phyloP scores from a whole-genome alignment of 2,888 invertebrate genomes.

The Bhutanitis thaidina region DNA sequence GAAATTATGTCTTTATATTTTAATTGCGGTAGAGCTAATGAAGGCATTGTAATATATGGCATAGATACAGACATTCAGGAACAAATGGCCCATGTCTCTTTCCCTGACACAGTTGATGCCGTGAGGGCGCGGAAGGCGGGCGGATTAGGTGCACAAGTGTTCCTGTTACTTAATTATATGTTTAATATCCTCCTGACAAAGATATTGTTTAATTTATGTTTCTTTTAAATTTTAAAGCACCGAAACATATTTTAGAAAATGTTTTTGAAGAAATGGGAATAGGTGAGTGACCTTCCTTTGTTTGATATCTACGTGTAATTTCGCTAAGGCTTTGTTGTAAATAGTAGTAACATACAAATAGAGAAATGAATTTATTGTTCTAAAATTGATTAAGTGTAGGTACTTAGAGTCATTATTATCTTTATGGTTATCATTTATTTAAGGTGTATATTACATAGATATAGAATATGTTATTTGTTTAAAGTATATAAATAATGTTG shows the following conservation, averaged over 20 bases:
- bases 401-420: no score
- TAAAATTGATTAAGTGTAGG: no score
- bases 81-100: conserved; percentile 9
- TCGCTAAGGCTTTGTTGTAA: conserved; percentile 21
- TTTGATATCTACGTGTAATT: conserved; percentile 28
- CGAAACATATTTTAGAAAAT: conserved; percentile 1
- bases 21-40: conserved; percentile 9
- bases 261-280: neutral
- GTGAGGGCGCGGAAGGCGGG: conserved; percentile 41
- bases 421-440: no score
- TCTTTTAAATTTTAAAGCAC: neutral
- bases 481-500: no score
- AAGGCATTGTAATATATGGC: conserved; percentile 11
- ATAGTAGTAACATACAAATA: neutral
- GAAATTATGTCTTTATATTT: conserved; percentile 1
- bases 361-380: neutral
- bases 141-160: conserved; percentile 22
- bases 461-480: no score
- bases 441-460: no score
- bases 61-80: conserved; percentile 10
- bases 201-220: neutral
- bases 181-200: neutral
- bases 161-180: neutral
- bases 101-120: conserved; percentile 33
- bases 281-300: conserved; percentile 42